These are phyloP conservation scores for Gymnosoma rotundatum DNA, from an alignment of 2,888 invertebrate species.

Conservation along the genomic window DNA sequence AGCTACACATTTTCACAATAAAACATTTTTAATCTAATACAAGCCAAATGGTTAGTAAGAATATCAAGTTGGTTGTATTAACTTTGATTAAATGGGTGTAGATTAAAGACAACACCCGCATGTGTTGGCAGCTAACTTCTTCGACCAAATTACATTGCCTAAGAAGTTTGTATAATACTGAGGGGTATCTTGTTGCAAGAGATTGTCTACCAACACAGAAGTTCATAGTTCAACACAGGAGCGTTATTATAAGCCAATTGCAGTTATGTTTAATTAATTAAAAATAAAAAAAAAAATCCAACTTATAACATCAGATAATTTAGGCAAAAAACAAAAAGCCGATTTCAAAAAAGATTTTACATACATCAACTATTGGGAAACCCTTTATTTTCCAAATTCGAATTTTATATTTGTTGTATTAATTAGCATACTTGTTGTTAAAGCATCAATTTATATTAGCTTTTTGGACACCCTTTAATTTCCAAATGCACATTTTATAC, in stretches of 20 bases:
- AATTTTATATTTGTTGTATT: too few relatives aligned
- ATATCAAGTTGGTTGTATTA: slow-evolving; percentile 10
- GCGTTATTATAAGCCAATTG: slow-evolving; percentile 62
- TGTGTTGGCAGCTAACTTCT: slow-evolving; percentile 47
- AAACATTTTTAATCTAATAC: slow-evolving; percentile 38
- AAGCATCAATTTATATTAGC: too few relatives aligned
- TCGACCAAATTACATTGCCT: neutral
- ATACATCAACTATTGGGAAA: too few relatives aligned
- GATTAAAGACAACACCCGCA: slow-evolving; percentile 71
- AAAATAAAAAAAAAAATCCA: slow-evolving; percentile 53
- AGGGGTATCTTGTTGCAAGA: slow-evolving; percentile 8
- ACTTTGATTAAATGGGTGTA: slow-evolving; percentile 76
- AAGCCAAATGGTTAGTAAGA: slow-evolving; percentile 18
- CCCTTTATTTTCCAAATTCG: too few relatives aligned
- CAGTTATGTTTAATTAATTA: slow-evolving; percentile 73
- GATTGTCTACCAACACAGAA: slow-evolving; percentile 37
- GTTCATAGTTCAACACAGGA: slow-evolving; percentile 68
- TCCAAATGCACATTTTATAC: too few relatives aligned
- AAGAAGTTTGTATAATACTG: too few relatives aligned
- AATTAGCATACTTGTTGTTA: too few relatives aligned
- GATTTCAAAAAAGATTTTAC: too few relatives aligned
- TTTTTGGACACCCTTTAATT: too few relatives aligned
- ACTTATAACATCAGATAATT: too few relatives aligned
- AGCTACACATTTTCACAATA: slow-evolving; percentile 16
- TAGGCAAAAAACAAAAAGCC: too few relatives aligned